Percentiles rank a stretch among this genome's conserved stretches.
These are phyloP conservation scores for Drosophila imparisetae DNA, from an alignment of 2,888 invertebrate species.

Conservation along the genomic window DNA sequence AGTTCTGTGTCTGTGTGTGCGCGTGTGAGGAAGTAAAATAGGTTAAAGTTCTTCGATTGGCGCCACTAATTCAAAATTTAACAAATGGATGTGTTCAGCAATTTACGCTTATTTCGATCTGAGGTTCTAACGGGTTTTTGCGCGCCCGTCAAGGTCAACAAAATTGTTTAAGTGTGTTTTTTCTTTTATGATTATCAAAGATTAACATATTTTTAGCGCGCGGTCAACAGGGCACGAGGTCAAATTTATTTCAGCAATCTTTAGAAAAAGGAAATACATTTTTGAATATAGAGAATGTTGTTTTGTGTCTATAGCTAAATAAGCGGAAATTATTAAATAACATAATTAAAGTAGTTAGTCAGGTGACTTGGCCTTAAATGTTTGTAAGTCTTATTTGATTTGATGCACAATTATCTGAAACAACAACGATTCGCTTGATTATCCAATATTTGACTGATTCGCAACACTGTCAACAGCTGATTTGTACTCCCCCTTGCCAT, in stretches of 20 bases:
- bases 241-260: conserved; percentile 41
- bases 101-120: conserved; percentile 54
- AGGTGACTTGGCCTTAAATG: not conserved
- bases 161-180: conserved; percentile 7
- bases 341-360: conserved; percentile 11
- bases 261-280: conserved; percentile 67
- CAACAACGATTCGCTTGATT: not conserved
- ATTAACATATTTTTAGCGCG: conserved; percentile 63
- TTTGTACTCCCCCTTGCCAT: conserved; percentile 19
- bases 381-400: conserved; percentile 13
- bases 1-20: conserved; percentile 14
- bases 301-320: conserved; percentile 34
- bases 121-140: conserved; percentile 67
- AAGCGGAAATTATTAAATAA: conserved; percentile 52
- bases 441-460: conserved; percentile 10
- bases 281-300: conserved; percentile 49
- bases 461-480: conserved; percentile 59
- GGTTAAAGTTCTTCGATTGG: conserved; percentile 77
- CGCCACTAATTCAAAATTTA: conserved; percentile 47
- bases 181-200: conserved; percentile 14
- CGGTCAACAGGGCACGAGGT: conserved; percentile 81
- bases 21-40: conserved; percentile 76
- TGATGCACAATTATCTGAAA: conserved; percentile 19
- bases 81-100: conserved; percentile 48
- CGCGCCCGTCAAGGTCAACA: conserved; percentile 49